A percentile compares a stretch with the other conserved stretches of the same genome.
phyloP scores from a whole-genome alignment of 2,888 invertebrate genomes.

The Tortricodes alternella region DNA sequence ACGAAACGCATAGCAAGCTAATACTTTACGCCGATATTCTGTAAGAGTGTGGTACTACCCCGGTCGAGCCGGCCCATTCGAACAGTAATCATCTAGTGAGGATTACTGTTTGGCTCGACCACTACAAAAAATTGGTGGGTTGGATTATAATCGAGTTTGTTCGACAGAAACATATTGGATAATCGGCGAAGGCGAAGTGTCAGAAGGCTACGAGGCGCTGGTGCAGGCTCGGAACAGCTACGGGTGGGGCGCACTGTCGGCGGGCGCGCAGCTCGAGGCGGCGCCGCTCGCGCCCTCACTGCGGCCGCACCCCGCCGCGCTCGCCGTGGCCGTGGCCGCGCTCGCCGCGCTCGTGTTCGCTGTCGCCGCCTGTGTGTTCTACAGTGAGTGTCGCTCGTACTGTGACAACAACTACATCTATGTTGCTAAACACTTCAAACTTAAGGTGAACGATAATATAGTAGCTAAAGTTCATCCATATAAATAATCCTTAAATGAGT shows the following conservation, averaged over 20 bases:
- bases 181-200: slow-evolving; percentile 85
- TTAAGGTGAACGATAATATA: not conserved
- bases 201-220: slow-evolving; percentile 87
- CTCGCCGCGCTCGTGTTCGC: slow-evolving; percentile 62
- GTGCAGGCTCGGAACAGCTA: slow-evolving; percentile 90
- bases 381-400: slow-evolving; percentile 48
- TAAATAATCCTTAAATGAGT: too few species aligned
- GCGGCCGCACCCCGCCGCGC: slow-evolving; percentile 79
- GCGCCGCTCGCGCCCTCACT: slow-evolving; percentile 44
- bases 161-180: slow-evolving; percentile 89
- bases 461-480: too few species aligned
- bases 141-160: too few species aligned
- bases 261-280: slow-evolving; percentile 79
- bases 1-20: too few species aligned
- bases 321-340: slow-evolving; percentile 85
- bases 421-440: not conserved
- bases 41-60: too few species aligned
- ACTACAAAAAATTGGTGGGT: too few species aligned
- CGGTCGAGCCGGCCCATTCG: too few species aligned
- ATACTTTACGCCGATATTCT: too few species aligned
- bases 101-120: too few species aligned
- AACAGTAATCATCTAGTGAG: too few species aligned
- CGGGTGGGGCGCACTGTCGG: slow-evolving; percentile 92
- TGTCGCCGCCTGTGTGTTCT: slow-evolving; percentile 50
- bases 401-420: not conserved